Evolutionary conservation across 2,113 vertebrate genomes (phyloP), one percentile per base, ranked within the genome.

Genomic region (Scophthalmus maximus): DNA sequence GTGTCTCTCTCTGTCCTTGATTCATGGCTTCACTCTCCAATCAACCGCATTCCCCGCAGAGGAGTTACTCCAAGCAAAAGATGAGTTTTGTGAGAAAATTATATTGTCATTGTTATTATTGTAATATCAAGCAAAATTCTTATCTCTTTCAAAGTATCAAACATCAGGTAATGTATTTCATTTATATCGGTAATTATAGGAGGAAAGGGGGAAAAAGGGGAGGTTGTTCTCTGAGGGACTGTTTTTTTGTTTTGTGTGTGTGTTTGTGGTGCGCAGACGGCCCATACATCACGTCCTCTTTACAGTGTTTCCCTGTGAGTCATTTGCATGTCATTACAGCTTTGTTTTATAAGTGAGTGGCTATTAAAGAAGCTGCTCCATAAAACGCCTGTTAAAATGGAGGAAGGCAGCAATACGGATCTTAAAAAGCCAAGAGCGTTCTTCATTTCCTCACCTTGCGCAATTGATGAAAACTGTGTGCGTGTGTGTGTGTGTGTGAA

Each of bases 281-380:
- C 79, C 88, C 91, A 92, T 94, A 91, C 82, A 93, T 93, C 93
- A 94, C 84, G 55, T 87, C 79, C 88, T 91, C 91, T 93, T 93
- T 92, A 93, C 91, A 90, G 85, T 88, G 90, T 92, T 92, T 91
- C 86, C 70, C 82, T 82, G 78, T 83, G 88, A 93, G 92, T 92
- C 92, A 93, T 93, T 92, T 91, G 90, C 92, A 92, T 91, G 92
- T 92, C 91, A 93, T 91, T 88, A 91, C 91, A 91, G 92, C 89
- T 92, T 92, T 92, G 91, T 92, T 93, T 93, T 94, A 93, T 93
- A 93, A 93, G 92, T 92, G 91, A 92, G 90, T 91, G 91, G 89
- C 92, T 91, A 93, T 93, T 94, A 93, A 93, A 88, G 82, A 91
- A 87, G 89, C 86, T 53, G 91, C 89, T 91, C 89, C 92, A 93